These are phyloP conservation scores for Rissa tridactyla DNA, from an alignment of 2,113 vertebrate species.

Conservation along the genomic window DNA sequence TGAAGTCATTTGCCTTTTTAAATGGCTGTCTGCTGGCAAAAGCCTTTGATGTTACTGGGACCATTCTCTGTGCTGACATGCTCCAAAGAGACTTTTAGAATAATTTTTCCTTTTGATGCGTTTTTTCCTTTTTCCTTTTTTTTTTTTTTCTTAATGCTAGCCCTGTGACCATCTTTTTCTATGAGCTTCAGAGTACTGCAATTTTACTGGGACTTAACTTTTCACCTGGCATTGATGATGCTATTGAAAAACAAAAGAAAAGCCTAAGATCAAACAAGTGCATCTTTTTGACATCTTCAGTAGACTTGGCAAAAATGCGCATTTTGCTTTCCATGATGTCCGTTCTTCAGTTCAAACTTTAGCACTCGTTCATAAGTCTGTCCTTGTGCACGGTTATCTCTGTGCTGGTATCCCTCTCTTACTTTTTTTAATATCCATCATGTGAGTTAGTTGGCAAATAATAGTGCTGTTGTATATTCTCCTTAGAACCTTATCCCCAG, in stretches of 20 bases:
- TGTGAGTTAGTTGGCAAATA: background rate
- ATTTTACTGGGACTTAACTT: background rate
- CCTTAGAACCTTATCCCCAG: background rate
- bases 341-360: background rate
- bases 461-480: background rate
- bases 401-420: background rate
- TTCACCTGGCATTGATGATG: background rate
- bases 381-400: background rate
- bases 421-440: background rate
- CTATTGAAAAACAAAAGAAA: background rate
- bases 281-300: background rate
- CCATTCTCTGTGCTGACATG: background rate
- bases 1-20: background rate
- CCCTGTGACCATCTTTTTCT: background rate
- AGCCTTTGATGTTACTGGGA: background rate
- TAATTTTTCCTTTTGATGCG: background rate
- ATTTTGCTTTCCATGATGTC: background rate
- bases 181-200: background rate
- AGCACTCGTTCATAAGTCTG: background rate
- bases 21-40: background rate
- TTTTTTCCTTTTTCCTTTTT: background rate
- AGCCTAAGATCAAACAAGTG: background rate
- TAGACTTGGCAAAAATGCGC: background rate
- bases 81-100: background rate
- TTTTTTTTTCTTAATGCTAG: background rate